These are phyloP conservation scores for Microcebus griseorufus DNA, from an alignment of 2,113 vertebrate genomes.

Conservation along the genomic window DNA sequence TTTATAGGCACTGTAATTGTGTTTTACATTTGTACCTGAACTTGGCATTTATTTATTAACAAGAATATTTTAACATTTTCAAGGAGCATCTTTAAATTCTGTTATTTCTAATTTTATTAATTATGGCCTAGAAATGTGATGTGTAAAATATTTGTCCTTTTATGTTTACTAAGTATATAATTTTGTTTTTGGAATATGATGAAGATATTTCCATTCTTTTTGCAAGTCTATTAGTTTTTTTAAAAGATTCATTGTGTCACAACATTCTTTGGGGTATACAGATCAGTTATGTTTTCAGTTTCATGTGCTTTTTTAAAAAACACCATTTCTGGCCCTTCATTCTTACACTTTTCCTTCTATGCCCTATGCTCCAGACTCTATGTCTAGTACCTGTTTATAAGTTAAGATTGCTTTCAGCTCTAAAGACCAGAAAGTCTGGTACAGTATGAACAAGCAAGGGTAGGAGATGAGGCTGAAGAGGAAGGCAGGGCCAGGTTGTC, in stretches of 20 bases:
- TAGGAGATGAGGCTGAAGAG: neutral
- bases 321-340: neutral
- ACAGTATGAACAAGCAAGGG: neutral
- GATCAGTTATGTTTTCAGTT: neutral
- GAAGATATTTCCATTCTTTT: neutral
- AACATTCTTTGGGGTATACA: neutral
- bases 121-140: neutral
- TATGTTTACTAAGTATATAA: neutral
- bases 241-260: neutral
- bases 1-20: neutral
- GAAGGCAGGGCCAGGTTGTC: neutral
- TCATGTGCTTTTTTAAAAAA: neutral
- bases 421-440: neutral
- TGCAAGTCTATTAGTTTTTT: neutral
- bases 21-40: neutral
- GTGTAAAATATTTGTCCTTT: neutral
- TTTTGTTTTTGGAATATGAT: neutral
- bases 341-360: neutral
- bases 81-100: neutral
- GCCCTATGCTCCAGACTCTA: neutral
- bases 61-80: neutral
- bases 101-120: neutral
- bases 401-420: neutral
- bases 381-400: neutral
- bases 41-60: neutral